A percentile compares a stretch with the other conserved stretches of the same genome.
Conservation (phyloP, 2,797 vertebrate species). For the Xenentodon cancila region DNA sequence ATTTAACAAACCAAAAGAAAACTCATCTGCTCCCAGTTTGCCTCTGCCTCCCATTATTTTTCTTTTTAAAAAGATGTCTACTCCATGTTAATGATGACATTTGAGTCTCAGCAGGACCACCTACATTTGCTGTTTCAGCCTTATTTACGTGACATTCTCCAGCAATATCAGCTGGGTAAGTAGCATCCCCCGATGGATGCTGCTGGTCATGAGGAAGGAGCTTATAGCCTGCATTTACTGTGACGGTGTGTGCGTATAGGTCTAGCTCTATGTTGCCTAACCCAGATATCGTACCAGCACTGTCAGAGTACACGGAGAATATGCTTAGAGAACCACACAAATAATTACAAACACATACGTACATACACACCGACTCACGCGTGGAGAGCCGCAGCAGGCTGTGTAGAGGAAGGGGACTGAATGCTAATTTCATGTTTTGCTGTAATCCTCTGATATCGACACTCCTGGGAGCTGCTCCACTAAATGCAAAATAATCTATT, state of each 20-base stretch:
- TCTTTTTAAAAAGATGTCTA: constrained; percentile 30
- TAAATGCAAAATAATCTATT: constrained; percentile 88
- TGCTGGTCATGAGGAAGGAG: constrained; percentile 32
- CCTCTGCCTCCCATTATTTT: constrained; percentile 14
- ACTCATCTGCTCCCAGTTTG: constrained; percentile 29
- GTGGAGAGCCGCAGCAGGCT: constrained; percentile 73
- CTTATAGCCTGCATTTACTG: constrained; percentile 47
- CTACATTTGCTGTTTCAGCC: constrained; percentile 40
- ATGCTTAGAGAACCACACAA: constrained; percentile 64
- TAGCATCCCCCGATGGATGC: constrained; percentile 29
- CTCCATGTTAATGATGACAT: constrained; percentile 68
- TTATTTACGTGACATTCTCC: constrained; percentile 50
- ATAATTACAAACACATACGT: constrained; percentile 60
- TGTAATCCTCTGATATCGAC: constrained; percentile 88
- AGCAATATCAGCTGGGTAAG: constrained; percentile 52
- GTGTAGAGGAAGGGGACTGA: constrained; percentile 84
- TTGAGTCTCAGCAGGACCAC: constrained; percentile 60
- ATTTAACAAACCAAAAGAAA: constrained; percentile 3
- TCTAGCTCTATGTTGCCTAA: constrained; percentile 67
- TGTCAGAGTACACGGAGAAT: constrained; percentile 58
- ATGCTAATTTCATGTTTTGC: constrained; percentile 88
- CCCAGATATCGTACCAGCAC: constrained; percentile 67
- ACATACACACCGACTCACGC: constrained; percentile 46
- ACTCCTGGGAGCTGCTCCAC: constrained; percentile 88
- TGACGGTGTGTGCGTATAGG: constrained; percentile 37